phyloP scores from a whole-genome alignment of 2,797 vertebrate species.

The Crenuchus spilurus region DNA sequence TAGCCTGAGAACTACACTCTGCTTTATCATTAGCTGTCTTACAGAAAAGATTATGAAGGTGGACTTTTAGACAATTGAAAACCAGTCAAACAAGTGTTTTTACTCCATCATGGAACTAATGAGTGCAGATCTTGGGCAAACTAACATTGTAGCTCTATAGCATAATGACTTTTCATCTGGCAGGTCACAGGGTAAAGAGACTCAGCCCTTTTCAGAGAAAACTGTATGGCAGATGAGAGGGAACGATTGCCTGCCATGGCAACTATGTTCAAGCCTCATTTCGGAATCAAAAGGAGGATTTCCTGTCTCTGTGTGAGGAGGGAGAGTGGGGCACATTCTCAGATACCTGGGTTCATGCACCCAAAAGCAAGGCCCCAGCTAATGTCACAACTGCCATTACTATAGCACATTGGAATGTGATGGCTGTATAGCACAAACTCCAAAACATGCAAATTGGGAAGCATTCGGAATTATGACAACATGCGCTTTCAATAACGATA shows the following conservation, averaged over 20 bases:
- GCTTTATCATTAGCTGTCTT: too few relatives aligned
- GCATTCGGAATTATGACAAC: not conserved
- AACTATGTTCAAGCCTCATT: slow-evolving; percentile 50
- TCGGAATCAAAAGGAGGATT: slow-evolving; percentile 68
- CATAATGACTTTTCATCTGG: slow-evolving; percentile 7
- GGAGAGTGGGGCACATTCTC: slow-evolving; percentile 58
- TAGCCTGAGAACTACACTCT: too few relatives aligned
- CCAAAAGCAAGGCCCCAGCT: not conserved
- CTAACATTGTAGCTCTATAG: slow-evolving; percentile 11
- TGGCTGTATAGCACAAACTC: not conserved
- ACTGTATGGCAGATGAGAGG: slow-evolving; percentile 14
- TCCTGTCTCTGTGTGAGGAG: slow-evolving; percentile 51
- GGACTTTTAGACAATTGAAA: too few relatives aligned
- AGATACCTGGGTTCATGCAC: slow-evolving; percentile 35
- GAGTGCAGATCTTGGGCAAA: slow-evolving; percentile 28
- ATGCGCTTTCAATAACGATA: not conserved
- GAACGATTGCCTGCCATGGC: slow-evolving; percentile 25
- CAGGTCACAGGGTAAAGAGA: not conserved
- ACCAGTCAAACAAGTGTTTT: too few relatives aligned
- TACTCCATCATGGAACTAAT: slow-evolving; percentile 14
- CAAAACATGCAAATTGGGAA: not conserved
- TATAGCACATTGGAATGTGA: too few relatives aligned
- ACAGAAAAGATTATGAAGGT: too few relatives aligned
- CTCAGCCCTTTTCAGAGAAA: slow-evolving; percentile 1
- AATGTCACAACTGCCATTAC: not conserved